Conservation (phyloP, 2,797 vertebrate genomes). For the Alauda arvensis region DNA sequence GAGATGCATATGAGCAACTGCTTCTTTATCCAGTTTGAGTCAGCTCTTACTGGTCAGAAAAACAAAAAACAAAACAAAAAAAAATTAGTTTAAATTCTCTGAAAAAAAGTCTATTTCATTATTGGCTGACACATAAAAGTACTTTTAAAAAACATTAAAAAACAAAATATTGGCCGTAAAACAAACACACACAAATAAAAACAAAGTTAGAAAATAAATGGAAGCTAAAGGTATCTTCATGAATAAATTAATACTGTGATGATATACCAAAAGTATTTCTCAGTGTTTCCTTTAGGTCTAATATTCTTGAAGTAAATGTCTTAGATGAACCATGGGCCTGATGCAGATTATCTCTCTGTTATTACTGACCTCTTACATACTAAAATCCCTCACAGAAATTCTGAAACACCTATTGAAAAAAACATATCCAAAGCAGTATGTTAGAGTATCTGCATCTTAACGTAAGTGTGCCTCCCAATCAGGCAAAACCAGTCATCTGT, state of each 20-base stretch:
- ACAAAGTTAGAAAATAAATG: not conserved
- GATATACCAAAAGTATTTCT: not conserved
- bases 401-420: not conserved
- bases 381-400: not conserved
- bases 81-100: no score
- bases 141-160: no score
- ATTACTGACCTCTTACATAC: accelerated
- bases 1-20: no score
- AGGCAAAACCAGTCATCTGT: not conserved
- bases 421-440: not conserved
- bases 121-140: no score
- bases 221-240: not conserved
- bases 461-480: not conserved
- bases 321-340: not conserved
- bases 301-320: not conserved
- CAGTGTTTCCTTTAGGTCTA: not conserved
- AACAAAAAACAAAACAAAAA: not conserved
- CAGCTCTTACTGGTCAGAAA: no score
- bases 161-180: not conserved
- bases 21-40: no score
- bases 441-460: not conserved
- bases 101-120: no score
- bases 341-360: not conserved
- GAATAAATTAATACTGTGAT: not conserved
- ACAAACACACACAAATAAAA: not conserved